Conservation (phyloP, 2,888 invertebrate species). For the Hecatera dysodea region DNA sequence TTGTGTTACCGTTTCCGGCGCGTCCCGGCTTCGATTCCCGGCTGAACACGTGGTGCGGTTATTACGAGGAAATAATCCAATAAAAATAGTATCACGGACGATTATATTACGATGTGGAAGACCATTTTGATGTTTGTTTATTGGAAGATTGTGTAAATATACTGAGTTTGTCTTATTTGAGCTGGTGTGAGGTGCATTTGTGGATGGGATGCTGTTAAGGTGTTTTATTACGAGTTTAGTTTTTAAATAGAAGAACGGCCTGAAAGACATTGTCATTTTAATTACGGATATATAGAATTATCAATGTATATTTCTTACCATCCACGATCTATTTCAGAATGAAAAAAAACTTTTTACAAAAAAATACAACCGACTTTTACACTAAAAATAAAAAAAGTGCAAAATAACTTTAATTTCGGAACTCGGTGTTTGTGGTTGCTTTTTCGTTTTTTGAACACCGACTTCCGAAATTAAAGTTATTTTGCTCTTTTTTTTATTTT, state of each 20-base stretch:
- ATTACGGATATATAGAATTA: no score
- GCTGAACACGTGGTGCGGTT: constrained; percentile 83
- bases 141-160: constrained; percentile 66
- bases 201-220: constrained; percentile 23
- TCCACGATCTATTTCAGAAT: no score
- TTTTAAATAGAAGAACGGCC: background rate
- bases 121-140: constrained; percentile 68
- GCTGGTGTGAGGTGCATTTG: constrained; percentile 26
- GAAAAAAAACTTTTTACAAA: no score
- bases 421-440: no score
- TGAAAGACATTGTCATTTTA: background rate
- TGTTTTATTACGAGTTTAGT: constrained; percentile 38
- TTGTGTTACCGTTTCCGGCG: constrained; percentile 89
- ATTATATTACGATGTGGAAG: constrained; percentile 80
- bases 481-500: no score
- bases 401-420: no score
- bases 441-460: no score
- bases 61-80: constrained; percentile 87
- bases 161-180: constrained; percentile 53
- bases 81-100: constrained; percentile 85
- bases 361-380: no score
- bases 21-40: constrained; percentile 82
- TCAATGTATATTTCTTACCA: no score
- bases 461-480: no score
- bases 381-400: no score